Conservation (phyloP, 2,888 invertebrate genomes). For the Lithosia quadra region DNA sequence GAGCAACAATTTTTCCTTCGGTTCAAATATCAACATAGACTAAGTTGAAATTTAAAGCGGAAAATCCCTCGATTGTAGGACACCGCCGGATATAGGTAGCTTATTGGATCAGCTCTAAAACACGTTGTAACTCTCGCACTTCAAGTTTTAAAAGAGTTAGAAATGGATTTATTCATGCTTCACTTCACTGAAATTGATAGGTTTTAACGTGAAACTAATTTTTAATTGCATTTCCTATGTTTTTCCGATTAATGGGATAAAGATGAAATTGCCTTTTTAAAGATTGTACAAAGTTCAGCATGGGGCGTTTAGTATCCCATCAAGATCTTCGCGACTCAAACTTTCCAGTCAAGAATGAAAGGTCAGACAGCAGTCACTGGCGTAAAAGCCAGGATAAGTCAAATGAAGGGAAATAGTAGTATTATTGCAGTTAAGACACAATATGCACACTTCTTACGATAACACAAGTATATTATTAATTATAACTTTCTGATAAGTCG, state of each 20-base stretch:
- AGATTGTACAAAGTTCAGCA: not conserved
- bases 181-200: not conserved
- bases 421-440: no score
- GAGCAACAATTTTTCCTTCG: not conserved
- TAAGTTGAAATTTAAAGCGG: not conserved
- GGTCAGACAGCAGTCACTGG: no score
- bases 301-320: not conserved
- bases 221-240: not conserved
- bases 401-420: no score
- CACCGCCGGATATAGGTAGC: slow-evolving; percentile 10
- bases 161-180: not conserved
- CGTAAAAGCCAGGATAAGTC: no score
- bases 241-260: not conserved
- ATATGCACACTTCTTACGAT: no score
- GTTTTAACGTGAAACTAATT: not conserved
- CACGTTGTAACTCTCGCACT: not conserved
- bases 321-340: not conserved
- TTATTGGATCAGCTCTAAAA: slow-evolving; percentile 15
- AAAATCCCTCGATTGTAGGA: slow-evolving; percentile 12
- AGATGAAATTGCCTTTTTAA: not conserved
- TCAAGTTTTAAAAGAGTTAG: slow-evolving; percentile 8
- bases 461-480: no score
- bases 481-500: no score
- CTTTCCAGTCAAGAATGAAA: no score
- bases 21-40: slow-evolving; percentile 11